Conservation (phyloP, 1,140 invertebrate species). For the Eubasilissa regina region DNA sequence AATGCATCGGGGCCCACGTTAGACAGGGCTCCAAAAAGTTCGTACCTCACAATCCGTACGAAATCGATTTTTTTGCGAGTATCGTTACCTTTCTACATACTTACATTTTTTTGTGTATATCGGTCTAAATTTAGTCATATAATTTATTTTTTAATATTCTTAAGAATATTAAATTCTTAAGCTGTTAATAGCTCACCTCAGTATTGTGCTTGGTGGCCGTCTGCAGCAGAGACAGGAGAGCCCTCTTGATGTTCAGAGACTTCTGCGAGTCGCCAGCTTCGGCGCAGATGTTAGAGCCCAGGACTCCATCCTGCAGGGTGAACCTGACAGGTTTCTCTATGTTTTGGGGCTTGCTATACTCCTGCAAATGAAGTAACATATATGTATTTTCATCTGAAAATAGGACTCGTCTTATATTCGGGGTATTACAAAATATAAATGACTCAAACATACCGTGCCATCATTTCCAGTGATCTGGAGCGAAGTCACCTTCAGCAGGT, state of each 20-base stretch:
- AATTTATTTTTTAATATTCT: no score
- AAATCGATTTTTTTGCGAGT: no score
- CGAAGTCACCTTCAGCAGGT: constrained; percentile 69
- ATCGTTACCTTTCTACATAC: no score
- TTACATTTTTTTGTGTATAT: no score
- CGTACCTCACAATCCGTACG: no score
- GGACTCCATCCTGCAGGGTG: constrained; percentile 78
- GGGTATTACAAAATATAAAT: no score
- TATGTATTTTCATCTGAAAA: no score
- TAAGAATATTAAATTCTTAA: no score
- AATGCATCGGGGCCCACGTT: no score
- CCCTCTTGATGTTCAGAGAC: constrained; percentile 91
- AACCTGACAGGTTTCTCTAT: constrained; percentile 82
- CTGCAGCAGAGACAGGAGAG: constrained; percentile 90
- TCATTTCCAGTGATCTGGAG: constrained; percentile 70
- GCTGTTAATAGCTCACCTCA: constrained; percentile 61
- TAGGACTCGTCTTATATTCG: no score
- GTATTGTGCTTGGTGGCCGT: constrained; percentile 67
- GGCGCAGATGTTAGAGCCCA: constrained; percentile 73
- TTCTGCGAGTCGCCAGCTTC: constrained; percentile 78
- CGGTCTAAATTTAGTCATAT: no score
- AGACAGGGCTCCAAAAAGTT: no score
- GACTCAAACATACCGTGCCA: constrained; percentile 64
- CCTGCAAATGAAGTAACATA: constrained; percentile 64
- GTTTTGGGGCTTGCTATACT: constrained; percentile 74